A percentile compares a stretch with the other conserved stretches of the same genome.
Conservation (phyloP, 1,140 invertebrate genomes). For the Sarcophaga bullata region DNA sequence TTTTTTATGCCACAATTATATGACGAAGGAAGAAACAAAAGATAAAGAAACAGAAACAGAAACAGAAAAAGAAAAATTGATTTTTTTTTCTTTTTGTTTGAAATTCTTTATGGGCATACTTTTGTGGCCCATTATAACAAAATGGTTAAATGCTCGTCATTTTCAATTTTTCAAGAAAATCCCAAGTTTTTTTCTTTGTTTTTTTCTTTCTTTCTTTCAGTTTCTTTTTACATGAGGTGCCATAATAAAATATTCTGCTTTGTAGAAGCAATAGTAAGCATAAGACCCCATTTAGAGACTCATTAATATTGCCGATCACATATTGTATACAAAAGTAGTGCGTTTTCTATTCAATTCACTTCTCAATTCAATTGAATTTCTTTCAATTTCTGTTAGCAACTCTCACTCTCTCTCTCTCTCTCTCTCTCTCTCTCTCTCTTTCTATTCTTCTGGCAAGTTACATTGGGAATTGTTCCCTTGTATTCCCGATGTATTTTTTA, state of each 20-base stretch:
- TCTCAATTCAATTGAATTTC: neutral
- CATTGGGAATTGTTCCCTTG: neutral
- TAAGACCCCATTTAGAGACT: neutral
- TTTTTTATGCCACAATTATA: no score
- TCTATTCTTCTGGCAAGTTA: no score
- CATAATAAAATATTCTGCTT: neutral
- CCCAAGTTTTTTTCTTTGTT: neutral
- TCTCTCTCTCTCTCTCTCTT: no score
- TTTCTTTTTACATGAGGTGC: neutral
- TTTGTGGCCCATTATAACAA: neutral
- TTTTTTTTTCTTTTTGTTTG: neutral
- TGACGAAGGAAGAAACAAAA: no score
- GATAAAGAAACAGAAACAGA: no score
- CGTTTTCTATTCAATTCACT: neutral
- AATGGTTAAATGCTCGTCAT: constrained; percentile 1
- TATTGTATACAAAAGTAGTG: constrained; percentile 19
- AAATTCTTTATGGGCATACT: no score
- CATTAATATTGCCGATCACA: constrained; percentile 24
- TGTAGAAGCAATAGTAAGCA: no score
- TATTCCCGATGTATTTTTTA: constrained; percentile 10
- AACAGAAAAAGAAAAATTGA: no score
- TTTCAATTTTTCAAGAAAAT: constrained; percentile 6
- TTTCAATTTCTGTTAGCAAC: neutral
- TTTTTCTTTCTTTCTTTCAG: neutral
- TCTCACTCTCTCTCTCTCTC: neutral